A percentile compares a stretch with the other conserved stretches of the same genome.
These are phyloP conservation scores for Podargus strigoides DNA, from an alignment of 2,797 vertebrate species.

Conservation along the genomic window DNA sequence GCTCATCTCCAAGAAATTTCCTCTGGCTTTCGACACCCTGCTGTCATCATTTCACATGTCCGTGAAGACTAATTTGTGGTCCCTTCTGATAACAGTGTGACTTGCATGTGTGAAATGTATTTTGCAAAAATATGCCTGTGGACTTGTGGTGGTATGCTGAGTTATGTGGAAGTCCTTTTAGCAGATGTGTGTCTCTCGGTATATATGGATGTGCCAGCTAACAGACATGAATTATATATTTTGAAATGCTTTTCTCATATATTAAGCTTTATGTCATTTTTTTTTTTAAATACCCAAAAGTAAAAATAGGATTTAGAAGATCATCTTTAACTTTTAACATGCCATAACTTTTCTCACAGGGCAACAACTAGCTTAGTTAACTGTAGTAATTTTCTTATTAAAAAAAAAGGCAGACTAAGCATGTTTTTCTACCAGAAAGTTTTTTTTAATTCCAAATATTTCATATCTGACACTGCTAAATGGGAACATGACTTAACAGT, in stretches of 20 bases:
- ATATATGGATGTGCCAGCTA: background rate
- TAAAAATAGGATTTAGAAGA: background rate
- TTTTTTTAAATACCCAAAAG: background rate
- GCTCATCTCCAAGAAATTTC: background rate
- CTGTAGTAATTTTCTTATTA: background rate
- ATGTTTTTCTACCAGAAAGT: background rate
- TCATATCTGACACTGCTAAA: constrained; percentile 23
- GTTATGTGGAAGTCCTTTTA: background rate
- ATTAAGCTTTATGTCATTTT: background rate
- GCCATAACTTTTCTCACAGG: background rate
- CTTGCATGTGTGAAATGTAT: background rate
- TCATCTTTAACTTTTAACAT: background rate
- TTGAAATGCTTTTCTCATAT: background rate
- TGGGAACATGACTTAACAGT: constrained; percentile 19
- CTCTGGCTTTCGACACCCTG: background rate
- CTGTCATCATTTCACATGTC: background rate
- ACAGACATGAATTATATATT: background rate
- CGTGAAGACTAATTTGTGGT: background rate
- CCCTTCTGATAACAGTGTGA: background rate
- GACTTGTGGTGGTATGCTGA: background rate
- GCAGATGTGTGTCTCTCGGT: background rate
- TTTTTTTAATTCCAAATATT: background rate
- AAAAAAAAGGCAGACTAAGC: background rate
- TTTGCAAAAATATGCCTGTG: background rate
- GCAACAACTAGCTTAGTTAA: background rate